Evolutionary conservation across 2,888 invertebrate genomes (phyloP).

Genomic region (Eutolmus rufibarbis): DNA sequence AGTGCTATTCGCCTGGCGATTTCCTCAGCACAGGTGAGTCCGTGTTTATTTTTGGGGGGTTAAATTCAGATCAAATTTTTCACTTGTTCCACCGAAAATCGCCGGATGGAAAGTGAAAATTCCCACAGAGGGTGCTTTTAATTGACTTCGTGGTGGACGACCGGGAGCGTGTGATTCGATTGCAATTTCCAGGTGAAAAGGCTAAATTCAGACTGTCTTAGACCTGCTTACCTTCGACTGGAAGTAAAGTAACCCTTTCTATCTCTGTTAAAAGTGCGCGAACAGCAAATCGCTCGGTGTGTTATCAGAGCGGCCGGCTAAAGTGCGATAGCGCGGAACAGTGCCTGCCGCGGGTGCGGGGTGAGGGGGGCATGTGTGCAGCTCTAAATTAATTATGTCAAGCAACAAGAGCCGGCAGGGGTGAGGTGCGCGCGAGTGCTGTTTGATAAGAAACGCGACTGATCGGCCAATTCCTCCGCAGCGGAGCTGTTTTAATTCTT

Average conservation of each 20-base stretch:
- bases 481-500: neutral
- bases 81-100: neutral
- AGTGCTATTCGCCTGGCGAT: neutral
- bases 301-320: neutral
- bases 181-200: neutral
- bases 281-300: neutral
- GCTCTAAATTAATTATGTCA: neutral
- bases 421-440: neutral
- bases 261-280: neutral
- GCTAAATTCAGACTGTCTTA: neutral
- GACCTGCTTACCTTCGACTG: neutral
- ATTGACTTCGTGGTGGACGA: neutral
- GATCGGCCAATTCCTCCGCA: neutral
- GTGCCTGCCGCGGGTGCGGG: neutral
- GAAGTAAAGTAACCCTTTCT: neutral
- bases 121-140: neutral
- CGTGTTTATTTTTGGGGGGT: neutral
- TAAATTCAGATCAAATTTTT: neutral
- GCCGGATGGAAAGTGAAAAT: neutral
- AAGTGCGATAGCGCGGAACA: neutral
- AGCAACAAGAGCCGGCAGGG: neutral
- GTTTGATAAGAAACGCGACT: neutral
- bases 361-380: neutral
- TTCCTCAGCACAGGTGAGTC: neutral
- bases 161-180: neutral